A percentile compares a stretch with the other conserved stretches of the same genome.
Evolutionary conservation across 1,140 invertebrate genomes (phyloP).

Genomic region (Caenorhabditis latens): DNA sequence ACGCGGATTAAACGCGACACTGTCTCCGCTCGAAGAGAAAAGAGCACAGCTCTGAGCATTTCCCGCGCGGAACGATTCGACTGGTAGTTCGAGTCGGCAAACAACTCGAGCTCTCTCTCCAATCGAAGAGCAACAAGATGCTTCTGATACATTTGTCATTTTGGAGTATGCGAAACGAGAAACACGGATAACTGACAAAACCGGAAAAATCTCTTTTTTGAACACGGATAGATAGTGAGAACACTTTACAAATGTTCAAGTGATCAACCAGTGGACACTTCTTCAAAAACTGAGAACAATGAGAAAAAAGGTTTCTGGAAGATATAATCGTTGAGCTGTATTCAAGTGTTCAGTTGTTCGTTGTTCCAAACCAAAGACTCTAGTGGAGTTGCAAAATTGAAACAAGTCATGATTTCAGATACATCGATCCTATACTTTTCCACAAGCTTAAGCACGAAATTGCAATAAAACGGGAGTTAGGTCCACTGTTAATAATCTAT

Average conservation of each 20-base stretch:
- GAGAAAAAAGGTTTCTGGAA: too few species aligned
- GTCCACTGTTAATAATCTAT: too few species aligned
- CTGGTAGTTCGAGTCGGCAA: conserved; percentile 53
- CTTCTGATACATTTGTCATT: conserved; percentile 45
- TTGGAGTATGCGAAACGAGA: conserved; percentile 13
- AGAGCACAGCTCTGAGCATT: conserved; percentile 43
- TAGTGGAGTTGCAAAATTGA: too few species aligned
- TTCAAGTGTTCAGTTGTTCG: too few species aligned
- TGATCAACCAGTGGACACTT: background rate
- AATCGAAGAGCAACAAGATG: conserved; percentile 31
- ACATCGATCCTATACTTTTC: too few species aligned
- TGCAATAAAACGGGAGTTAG: too few species aligned
- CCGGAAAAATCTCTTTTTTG: background rate
- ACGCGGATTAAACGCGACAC: conserved; percentile 51
- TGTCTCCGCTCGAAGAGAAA: conserved; percentile 17
- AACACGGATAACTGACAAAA: conserved; percentile 28
- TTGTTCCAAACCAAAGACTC: too few species aligned
- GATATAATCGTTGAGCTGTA: too few species aligned
- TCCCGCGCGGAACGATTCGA: conserved; percentile 55
- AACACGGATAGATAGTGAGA: background rate
- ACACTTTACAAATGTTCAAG: background rate
- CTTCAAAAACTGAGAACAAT: too few species aligned
- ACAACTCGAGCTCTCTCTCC: conserved; percentile 10
- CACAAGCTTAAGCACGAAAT: too few species aligned
- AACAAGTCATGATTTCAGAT: too few species aligned